Evolutionary conservation across 2,113 vertebrate genomes (phyloP).

Genomic region (Chroicocephalus ridibundus): DNA sequence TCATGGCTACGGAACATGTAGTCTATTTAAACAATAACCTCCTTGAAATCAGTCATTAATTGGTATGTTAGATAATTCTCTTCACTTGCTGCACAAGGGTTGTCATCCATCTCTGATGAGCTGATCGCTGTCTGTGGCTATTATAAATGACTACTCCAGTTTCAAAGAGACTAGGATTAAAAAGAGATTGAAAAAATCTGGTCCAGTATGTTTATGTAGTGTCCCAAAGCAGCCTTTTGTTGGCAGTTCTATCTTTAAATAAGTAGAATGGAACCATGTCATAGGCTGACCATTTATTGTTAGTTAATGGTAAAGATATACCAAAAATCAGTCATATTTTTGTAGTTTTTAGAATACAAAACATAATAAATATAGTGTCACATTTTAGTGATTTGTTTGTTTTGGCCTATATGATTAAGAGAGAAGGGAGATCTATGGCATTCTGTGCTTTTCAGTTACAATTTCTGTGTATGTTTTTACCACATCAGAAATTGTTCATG

Average conservation of each 20-base stretch:
- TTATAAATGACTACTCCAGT: neutral
- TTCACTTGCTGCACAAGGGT: neutral
- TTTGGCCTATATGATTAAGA: neutral
- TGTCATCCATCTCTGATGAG: neutral
- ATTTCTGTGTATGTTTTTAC: neutral
- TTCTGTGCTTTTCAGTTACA: neutral
- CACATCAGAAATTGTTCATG: neutral
- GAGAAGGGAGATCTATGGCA: neutral
- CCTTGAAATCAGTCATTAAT: neutral
- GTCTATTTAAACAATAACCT: neutral
- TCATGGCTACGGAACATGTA: neutral
- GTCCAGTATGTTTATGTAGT: neutral
- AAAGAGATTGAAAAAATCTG: neutral
- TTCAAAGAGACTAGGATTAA: neutral
- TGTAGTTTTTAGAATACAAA: neutral
- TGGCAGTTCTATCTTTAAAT: neutral
- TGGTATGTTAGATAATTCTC: neutral
- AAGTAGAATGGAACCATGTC: neutral
- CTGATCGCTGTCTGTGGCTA: neutral
- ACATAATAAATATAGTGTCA: neutral
- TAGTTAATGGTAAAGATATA: neutral
- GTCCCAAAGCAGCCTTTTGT: neutral
- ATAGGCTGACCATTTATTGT: neutral
- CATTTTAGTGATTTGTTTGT: neutral
- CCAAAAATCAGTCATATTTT: neutral